These are phyloP conservation scores for Myotis findleyi DNA, from an alignment of 2,797 vertebrate genomes.

Conservation along the genomic window DNA sequence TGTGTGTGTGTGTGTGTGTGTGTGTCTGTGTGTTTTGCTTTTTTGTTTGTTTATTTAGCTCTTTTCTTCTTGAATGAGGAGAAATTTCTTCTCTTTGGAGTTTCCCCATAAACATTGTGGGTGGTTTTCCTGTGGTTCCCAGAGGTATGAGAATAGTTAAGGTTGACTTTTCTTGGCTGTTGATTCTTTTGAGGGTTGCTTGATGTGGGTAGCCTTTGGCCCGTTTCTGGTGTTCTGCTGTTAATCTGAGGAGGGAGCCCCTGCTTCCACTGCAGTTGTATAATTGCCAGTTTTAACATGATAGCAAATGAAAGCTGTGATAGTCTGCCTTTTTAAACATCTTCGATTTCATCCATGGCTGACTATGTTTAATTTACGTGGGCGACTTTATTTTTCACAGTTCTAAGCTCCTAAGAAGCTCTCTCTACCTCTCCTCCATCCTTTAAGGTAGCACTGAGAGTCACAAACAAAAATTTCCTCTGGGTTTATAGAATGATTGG, in stretches of 20 bases:
- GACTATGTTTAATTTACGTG: background rate
- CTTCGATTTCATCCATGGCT: background rate
- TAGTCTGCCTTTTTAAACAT: background rate
- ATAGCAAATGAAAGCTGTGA: background rate
- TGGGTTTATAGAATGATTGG: background rate
- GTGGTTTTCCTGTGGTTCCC: background rate
- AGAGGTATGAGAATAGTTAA: background rate
- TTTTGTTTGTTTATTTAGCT: slow-evolving; percentile 1
- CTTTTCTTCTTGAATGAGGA: background rate
- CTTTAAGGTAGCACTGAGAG: background rate
- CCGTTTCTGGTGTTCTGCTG: background rate
- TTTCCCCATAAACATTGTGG: background rate
- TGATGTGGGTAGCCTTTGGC: background rate
- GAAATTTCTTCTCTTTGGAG: background rate
- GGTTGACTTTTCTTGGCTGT: background rate
- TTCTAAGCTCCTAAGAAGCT: background rate
- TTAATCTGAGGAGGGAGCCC: background rate
- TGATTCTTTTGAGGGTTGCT: background rate
- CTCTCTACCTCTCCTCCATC: background rate
- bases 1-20: background rate
- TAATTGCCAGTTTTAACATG: background rate
- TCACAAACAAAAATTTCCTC: slow-evolving; percentile 26
- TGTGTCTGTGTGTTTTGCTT: background rate
- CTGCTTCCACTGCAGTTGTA: background rate
- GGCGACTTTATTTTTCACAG: slow-evolving; percentile 9